Conservation (phyloP, 2,113 vertebrate species). For the Smithornis capensis region DNA sequence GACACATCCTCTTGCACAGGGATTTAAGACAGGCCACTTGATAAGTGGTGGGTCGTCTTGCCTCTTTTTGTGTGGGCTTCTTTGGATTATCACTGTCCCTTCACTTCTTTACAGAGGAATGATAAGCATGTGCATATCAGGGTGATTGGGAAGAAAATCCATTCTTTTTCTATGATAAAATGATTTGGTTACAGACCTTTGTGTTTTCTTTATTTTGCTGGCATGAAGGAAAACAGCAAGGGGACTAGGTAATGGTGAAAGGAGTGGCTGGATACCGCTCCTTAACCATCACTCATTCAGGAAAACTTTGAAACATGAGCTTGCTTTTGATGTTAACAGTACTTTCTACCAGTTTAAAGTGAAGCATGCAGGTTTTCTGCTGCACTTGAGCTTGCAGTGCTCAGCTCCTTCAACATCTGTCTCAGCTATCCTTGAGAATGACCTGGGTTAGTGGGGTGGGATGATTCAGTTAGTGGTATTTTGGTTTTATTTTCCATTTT, state of each 20-base stretch:
- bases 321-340: not conserved
- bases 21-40: not conserved
- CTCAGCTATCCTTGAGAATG: not conserved
- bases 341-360: not conserved
- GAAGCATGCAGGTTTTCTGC: not conserved
- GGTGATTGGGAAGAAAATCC: not conserved
- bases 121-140: not conserved
- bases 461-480: not conserved
- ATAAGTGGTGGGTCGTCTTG: not conserved
- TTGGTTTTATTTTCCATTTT: not conserved
- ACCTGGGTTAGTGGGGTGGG: not conserved
- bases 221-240: not conserved
- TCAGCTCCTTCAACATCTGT: not conserved
- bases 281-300: not conserved
- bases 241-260: not conserved
- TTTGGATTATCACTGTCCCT: slow-evolving; percentile 32
- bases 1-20: not conserved
- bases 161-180: not conserved
- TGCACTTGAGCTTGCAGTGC: not conserved
- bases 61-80: slow-evolving; percentile 4
- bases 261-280: not conserved
- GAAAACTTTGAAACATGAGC: not conserved
- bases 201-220: slow-evolving; percentile 7
- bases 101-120: not conserved
- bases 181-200: not conserved